These are phyloP conservation scores for Aythya baeri DNA, from an alignment of 2,113 vertebrate species.

Conservation along the genomic window DNA sequence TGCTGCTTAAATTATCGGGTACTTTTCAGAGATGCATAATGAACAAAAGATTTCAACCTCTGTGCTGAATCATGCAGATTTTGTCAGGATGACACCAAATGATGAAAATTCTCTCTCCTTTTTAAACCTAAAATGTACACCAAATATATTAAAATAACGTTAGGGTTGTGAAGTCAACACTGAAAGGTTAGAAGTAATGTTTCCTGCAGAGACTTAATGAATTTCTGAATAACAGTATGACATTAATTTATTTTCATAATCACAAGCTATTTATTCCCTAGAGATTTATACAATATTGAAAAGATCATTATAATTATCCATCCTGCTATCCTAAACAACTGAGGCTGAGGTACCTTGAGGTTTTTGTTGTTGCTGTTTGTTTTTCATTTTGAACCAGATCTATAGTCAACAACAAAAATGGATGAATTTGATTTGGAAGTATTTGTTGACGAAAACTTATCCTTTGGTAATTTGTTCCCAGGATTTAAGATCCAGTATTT, in stretches of 20 bases:
- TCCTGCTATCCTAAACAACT: not conserved
- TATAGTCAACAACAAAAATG: not conserved
- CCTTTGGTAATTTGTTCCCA: not conserved
- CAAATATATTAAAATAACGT: not conserved
- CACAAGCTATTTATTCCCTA: not conserved
- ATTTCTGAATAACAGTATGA: not conserved
- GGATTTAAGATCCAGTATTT: not conserved
- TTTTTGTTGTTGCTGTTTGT: not conserved
- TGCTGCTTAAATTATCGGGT: not conserved
- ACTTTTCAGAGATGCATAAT: not conserved
- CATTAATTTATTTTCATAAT: not conserved
- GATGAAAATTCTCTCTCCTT: not conserved
- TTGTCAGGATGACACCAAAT: not conserved
- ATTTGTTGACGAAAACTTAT: not conserved
- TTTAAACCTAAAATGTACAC: not conserved
- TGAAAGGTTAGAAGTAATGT: not conserved
- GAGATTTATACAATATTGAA: not conserved
- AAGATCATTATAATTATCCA: not conserved
- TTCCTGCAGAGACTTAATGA: not conserved
- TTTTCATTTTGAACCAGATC: not conserved
- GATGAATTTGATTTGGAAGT: not conserved
- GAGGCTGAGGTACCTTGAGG: not conserved
- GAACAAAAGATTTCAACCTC: not conserved
- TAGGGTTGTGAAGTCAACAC: not conserved
- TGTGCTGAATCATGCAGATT: not conserved